Conservation (phyloP, 2,888 invertebrate species). For the Leucophenga montana region DNA sequence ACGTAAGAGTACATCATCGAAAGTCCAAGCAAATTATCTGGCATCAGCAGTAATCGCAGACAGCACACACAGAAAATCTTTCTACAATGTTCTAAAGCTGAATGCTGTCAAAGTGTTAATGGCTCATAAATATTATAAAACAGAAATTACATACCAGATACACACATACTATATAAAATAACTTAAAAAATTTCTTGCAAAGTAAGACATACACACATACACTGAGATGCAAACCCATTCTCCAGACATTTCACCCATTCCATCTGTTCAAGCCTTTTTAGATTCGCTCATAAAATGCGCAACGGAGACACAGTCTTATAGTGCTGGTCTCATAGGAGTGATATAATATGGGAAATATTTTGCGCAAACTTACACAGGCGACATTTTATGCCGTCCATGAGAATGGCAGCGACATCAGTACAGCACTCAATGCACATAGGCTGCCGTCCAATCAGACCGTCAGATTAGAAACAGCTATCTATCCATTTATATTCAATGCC, state of each 20-base stretch:
- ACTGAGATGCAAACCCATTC: conserved; percentile 32
- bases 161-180: conserved; percentile 51
- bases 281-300: too few species aligned
- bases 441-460: background rate
- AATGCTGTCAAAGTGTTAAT: conserved; percentile 55
- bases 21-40: too few species aligned
- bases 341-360: conserved; percentile 65
- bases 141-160: too few species aligned
- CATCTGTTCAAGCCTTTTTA: conserved; percentile 11
- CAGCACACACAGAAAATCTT: conserved; percentile 27
- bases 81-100: conserved; percentile 11
- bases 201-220: conserved; percentile 29
- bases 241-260: conserved; percentile 39
- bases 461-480: background rate
- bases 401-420: background rate
- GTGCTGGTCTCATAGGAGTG: conserved; percentile 57
- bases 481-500: background rate
- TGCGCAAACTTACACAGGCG: conserved; percentile 61
- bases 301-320: too few species aligned
- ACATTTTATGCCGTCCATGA: background rate
- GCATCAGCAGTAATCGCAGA: too few species aligned
- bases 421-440: background rate
- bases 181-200: conserved; percentile 56
- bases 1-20: too few species aligned
- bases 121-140: conserved; percentile 64